Conservation (phyloP, 2,113 vertebrate species). For the Herpetotheres cachinnans region DNA sequence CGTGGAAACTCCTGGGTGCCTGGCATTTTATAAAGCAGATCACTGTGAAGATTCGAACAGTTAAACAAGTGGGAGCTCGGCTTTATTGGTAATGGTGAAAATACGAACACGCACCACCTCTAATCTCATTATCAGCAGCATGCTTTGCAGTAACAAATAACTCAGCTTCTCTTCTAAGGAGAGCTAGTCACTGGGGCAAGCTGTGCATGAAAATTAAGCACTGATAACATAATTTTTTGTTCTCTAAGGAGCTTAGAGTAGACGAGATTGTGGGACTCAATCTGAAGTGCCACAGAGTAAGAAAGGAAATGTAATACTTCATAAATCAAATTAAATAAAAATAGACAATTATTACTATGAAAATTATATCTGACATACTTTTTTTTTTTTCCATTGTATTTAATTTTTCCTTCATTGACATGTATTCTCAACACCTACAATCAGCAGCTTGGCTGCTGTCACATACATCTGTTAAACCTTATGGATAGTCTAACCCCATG, state of each 20-base stretch:
- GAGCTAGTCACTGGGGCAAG: neutral
- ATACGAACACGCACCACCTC: neutral
- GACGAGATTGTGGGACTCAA: neutral
- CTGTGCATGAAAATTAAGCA: neutral
- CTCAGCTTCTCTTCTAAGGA: neutral
- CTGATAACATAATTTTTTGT: neutral
- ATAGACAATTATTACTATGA: neutral
- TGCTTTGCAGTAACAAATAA: neutral
- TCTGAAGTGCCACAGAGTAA: neutral
- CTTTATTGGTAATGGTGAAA: neutral
- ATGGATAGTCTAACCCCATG: neutral
- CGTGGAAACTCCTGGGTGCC: neutral
- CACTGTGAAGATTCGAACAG: neutral
- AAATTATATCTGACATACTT: neutral
- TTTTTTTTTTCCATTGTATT: neutral
- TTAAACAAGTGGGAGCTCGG: neutral
- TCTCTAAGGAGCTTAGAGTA: neutral
- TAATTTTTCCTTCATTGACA: neutral
- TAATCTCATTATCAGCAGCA: constrained; percentile 14
- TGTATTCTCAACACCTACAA: neutral
- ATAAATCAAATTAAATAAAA: neutral
- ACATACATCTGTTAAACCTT: neutral
- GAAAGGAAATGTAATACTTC: neutral
- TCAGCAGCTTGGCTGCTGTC: neutral
- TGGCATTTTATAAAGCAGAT: constrained; percentile 3